Conservation (phyloP, 2,797 vertebrate genomes). For the Periophthalmus magnuspinnatus region DNA sequence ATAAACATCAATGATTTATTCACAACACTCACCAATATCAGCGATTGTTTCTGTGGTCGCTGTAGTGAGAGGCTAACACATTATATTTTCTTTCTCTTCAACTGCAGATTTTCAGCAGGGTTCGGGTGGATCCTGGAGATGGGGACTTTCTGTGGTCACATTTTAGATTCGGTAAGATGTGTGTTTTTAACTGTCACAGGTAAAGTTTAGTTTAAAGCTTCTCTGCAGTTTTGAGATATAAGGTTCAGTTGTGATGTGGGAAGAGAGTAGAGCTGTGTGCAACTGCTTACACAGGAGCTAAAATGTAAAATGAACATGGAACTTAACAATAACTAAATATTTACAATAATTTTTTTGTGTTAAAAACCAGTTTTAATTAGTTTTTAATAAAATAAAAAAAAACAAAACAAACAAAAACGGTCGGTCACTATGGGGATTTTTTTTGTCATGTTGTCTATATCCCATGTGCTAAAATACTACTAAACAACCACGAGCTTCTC, state of each 20-base stretch:
- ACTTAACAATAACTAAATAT: no score
- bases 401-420: no score
- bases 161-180: slow-evolving; percentile 42
- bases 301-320: no score
- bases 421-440: no score
- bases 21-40: slow-evolving; percentile 7
- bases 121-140: slow-evolving; percentile 11
- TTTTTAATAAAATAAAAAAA: no score
- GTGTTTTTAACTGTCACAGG: slow-evolving; percentile 35
- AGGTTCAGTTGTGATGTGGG: slow-evolving; percentile 31
- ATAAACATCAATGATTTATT: slow-evolving; percentile 11
- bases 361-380: no score
- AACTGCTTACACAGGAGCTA: not conserved
- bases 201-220: slow-evolving; percentile 44
- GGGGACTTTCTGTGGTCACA: slow-evolving; percentile 42
- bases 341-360: not conserved
- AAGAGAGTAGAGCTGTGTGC: slow-evolving; percentile 42
- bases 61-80: slow-evolving; percentile 36
- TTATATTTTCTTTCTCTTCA: slow-evolving; percentile 28
- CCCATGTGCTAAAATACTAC: no score
- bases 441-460: no score
- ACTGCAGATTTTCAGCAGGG: slow-evolving; percentile 28
- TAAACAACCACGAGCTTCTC: no score
- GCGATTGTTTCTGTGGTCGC: slow-evolving; percentile 6
- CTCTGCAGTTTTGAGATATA: slow-evolving; percentile 29